Evolutionary conservation across 2,888 invertebrate species (phyloP).

Genomic region (Dynastes tityus): DNA sequence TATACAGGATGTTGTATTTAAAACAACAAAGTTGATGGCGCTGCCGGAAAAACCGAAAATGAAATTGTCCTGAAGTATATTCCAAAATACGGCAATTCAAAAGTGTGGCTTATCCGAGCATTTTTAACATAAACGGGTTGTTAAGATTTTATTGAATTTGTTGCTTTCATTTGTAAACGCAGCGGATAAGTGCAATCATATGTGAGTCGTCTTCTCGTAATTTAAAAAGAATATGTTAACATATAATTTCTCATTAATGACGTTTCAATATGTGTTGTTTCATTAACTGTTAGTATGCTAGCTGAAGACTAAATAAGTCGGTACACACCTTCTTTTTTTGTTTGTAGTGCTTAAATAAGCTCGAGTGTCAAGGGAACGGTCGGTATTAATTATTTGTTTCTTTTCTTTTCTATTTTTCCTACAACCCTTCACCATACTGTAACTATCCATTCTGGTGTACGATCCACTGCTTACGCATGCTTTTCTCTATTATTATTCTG

Average conservation of each 20-base stretch:
- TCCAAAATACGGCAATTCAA: too few species aligned
- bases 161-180: too few species aligned
- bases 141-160: too few species aligned
- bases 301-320: not conserved
- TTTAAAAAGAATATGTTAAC: too few species aligned
- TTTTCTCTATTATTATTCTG: conserved; percentile 48
- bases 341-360: conserved; percentile 35
- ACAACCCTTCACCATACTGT: conserved; percentile 36
- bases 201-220: too few species aligned
- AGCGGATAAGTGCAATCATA: too few species aligned
- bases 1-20: too few species aligned
- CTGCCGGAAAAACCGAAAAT: too few species aligned
- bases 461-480: conserved; percentile 50
- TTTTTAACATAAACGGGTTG: too few species aligned
- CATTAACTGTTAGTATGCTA: not conserved
- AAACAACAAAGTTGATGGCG: too few species aligned
- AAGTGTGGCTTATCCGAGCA: too few species aligned
- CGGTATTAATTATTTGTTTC: conserved; percentile 52
- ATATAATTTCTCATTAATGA: not conserved
- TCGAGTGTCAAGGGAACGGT: conserved; percentile 46
- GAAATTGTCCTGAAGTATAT: too few species aligned
- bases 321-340: conserved; percentile 19
- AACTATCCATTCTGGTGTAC: conserved; percentile 36
- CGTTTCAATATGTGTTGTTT: not conserved
- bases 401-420: conserved; percentile 51